These are phyloP conservation scores for Hippocampus abdominalis DNA, from an alignment of 2,113 vertebrate genomes.

Conservation along the genomic window DNA sequence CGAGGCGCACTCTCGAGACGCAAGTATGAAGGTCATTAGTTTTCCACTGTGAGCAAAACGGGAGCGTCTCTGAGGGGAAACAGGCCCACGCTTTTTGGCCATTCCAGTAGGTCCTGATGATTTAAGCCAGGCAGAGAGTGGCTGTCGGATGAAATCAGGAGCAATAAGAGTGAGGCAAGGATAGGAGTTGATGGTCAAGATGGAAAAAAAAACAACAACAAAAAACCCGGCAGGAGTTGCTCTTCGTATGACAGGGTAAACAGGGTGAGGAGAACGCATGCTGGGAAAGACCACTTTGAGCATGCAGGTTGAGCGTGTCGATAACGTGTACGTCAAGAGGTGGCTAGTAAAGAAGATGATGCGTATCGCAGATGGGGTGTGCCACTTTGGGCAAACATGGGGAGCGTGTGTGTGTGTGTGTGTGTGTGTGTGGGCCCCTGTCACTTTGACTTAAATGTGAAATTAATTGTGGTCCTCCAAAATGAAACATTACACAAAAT, in stretches of 20 bases:
- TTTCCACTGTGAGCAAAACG: constrained; percentile 72
- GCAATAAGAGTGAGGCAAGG: constrained; percentile 33
- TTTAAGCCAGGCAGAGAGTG: constrained; percentile 64
- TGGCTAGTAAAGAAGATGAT: constrained; percentile 13
- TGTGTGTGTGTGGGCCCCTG: constrained; percentile 21
- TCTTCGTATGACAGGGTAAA: constrained; percentile 2
- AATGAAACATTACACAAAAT: constrained; percentile 54
- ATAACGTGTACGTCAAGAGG: not conserved
- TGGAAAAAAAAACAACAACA: no score
- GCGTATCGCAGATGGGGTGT: constrained; percentile 2
- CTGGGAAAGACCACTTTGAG: not conserved
- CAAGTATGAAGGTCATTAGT: constrained; percentile 68
- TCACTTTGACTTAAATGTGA: constrained; percentile 57
- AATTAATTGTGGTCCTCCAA: constrained; percentile 44
- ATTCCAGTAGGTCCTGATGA: constrained; percentile 51
- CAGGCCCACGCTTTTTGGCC: constrained; percentile 65
- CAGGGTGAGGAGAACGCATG: not conserved
- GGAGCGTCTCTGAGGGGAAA: constrained; percentile 68
- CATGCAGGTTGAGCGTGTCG: not conserved
- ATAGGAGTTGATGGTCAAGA: constrained; percentile 18
- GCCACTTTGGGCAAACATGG: not conserved
- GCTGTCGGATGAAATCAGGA: constrained; percentile 49
- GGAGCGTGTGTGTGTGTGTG: constrained; percentile 1
- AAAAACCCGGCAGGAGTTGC: constrained; percentile 20
- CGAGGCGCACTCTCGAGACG: constrained; percentile 54